phyloP scores from a whole-genome alignment of 1,140 invertebrate genomes.

The Heliconius eleuchia region DNA sequence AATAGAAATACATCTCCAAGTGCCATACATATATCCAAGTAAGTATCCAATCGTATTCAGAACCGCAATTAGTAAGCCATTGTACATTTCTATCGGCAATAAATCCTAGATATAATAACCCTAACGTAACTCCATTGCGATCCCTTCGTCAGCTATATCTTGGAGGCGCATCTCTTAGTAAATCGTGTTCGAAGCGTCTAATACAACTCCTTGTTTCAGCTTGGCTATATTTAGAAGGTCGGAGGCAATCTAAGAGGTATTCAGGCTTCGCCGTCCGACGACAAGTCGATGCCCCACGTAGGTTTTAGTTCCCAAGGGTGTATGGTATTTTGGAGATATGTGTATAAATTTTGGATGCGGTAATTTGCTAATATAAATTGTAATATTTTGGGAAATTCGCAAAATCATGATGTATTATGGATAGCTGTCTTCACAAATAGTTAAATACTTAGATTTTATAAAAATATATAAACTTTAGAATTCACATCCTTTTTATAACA shows the following conservation, averaged over 20 bases:
- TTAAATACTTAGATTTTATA: too few species aligned
- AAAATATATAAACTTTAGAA: too few species aligned
- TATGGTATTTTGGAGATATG: slow-evolving; percentile 42
- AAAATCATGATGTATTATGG: too few species aligned
- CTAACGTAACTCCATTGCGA: slow-evolving; percentile 66
- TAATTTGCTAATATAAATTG: neutral
- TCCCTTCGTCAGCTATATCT: slow-evolving; percentile 58
- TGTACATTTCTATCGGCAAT: slow-evolving; percentile 59
- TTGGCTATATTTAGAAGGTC: slow-evolving; percentile 72
- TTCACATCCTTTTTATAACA: too few species aligned
- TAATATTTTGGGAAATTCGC: too few species aligned
- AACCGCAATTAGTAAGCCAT: slow-evolving; percentile 58
- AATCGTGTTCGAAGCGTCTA: slow-evolving; percentile 69
- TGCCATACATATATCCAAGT: slow-evolving; percentile 27
- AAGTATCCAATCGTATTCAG: slow-evolving; percentile 37
- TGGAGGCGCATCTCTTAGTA: slow-evolving; percentile 51
- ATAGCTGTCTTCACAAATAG: too few species aligned
- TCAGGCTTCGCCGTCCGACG: slow-evolving; percentile 60
- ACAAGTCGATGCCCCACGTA: slow-evolving; percentile 63
- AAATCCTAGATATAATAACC: slow-evolving; percentile 63
- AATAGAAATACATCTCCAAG: too few species aligned
- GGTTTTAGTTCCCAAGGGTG: slow-evolving; percentile 64
- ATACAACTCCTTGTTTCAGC: slow-evolving; percentile 71
- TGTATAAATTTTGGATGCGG: slow-evolving; percentile 41
- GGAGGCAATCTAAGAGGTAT: slow-evolving; percentile 76